Evolutionary conservation across 1,140 invertebrate species (phyloP).

Genomic region (Bombus superbus): DNA sequence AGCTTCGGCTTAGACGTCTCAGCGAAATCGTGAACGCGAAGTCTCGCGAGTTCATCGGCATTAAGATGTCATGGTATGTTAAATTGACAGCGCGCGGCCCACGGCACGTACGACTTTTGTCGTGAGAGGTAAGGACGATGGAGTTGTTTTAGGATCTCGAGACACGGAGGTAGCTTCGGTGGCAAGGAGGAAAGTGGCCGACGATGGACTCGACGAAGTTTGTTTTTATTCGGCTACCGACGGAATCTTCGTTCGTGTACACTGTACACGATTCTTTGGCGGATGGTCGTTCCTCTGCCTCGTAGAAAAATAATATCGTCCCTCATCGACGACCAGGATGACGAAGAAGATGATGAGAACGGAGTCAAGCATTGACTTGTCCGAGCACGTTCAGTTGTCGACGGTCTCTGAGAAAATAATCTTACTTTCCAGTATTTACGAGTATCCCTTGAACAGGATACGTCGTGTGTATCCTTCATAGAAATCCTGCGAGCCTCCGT

Average conservation of each 20-base stretch:
- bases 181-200: conserved; percentile 45
- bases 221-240: conserved; percentile 70
- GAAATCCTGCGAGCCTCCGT: conserved; percentile 60
- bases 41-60: background rate
- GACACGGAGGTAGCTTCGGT: conserved; percentile 16
- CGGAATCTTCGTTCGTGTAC: conserved; percentile 48
- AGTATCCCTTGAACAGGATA: conserved; percentile 53
- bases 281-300: conserved; percentile 46
- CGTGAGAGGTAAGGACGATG: conserved; percentile 36
- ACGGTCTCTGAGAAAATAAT: conserved; percentile 71
- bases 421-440: conserved; percentile 73
- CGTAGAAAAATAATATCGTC: conserved; percentile 70
- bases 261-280: conserved; percentile 63
- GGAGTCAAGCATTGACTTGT: conserved; percentile 58
- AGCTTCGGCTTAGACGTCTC: too few relatives aligned
- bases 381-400: conserved; percentile 63
- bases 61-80: conserved; percentile 16
- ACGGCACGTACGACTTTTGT: conserved; percentile 11
- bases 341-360: conserved; percentile 18
- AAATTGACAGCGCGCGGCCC: conserved; percentile 25
- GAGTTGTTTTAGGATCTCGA: conserved; percentile 69
- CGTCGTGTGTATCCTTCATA: conserved; percentile 57
- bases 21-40: too few relatives aligned
- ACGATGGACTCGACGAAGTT: conserved; percentile 57
- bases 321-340: conserved; percentile 7